Percentiles rank a stretch among this genome's conserved stretches.
These are phyloP conservation scores for Lithobates pipiens DNA, from an alignment of 2,797 vertebrate species.

Conservation along the genomic window DNA sequence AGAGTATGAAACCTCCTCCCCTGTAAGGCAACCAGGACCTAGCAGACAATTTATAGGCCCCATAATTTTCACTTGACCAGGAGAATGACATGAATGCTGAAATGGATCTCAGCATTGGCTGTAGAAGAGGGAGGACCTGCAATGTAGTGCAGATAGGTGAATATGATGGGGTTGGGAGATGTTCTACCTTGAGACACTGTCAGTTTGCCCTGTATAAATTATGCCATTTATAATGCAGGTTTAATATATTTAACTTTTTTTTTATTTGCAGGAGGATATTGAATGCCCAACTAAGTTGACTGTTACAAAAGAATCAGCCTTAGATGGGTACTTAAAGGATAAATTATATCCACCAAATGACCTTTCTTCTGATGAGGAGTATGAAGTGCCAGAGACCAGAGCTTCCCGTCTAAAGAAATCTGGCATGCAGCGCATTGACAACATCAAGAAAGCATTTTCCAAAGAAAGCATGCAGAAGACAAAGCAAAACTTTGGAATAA, in stretches of 20 bases:
- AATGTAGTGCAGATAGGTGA: too few relatives aligned
- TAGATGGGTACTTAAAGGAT: slow-evolving; percentile 77
- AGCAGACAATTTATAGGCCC: too few relatives aligned
- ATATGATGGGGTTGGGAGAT: too few relatives aligned
- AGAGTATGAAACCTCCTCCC: too few relatives aligned
- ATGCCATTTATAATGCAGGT: background rate
- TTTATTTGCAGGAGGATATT: slow-evolving; percentile 81
- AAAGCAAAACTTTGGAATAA: slow-evolving; percentile 88
- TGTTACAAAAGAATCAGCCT: slow-evolving; percentile 75
- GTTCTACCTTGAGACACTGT: too few relatives aligned
- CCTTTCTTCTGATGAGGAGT: slow-evolving; percentile 94
- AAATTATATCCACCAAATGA: slow-evolving; percentile 85
- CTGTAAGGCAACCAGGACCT: too few relatives aligned
- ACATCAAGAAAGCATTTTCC: slow-evolving; percentile 93
- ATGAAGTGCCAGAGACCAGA: slow-evolving; percentile 87
- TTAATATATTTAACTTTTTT: slow-evolving; percentile 2
- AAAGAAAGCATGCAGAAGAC: slow-evolving; percentile 93
- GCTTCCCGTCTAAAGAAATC: slow-evolving; percentile 87
- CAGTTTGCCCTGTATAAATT: background rate
- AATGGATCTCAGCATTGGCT: too few relatives aligned
- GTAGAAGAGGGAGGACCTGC: too few relatives aligned
- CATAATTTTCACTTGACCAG: too few relatives aligned
- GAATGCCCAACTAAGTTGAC: slow-evolving; percentile 80
- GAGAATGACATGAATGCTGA: too few relatives aligned
- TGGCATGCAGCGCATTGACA: slow-evolving; percentile 86